Evolutionary conservation across 2,113 vertebrate species (phyloP).

Genomic region (Grantiella picta): DNA sequence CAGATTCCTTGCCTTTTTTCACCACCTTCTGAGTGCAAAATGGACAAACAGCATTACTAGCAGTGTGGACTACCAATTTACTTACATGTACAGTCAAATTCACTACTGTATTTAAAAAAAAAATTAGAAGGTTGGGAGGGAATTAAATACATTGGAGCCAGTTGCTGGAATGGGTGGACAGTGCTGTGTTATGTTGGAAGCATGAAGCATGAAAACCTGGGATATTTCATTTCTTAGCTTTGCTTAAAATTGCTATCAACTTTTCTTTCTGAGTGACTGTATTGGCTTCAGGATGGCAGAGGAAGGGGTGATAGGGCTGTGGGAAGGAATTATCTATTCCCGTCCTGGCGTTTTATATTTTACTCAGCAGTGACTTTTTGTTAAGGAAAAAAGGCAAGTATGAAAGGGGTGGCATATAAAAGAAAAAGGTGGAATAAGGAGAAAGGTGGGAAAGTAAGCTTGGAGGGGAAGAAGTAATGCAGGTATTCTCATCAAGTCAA

Average conservation of each 20-base stretch:
- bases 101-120: neutral
- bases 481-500: neutral
- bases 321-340: neutral
- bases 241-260: neutral
- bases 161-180: neutral
- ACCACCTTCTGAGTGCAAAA: neutral
- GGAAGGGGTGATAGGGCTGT: neutral
- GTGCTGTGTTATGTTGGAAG: neutral
- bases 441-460: neutral
- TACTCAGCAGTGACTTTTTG: neutral
- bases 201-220: fast-evolving
- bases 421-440: neutral
- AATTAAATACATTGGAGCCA: neutral
- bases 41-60: neutral
- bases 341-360: neutral
- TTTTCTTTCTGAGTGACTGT: neutral
- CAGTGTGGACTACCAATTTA: neutral
- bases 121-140: neutral
- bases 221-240: neutral
- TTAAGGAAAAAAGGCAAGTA: neutral
- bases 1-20: neutral
- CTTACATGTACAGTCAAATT: neutral
- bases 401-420: neutral
- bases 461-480: neutral
- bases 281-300: neutral